Percentiles rank a stretch among this genome's conserved stretches.
These are phyloP conservation scores for Aeoliscus strigatus DNA, from an alignment of 2,797 vertebrate species.

Conservation along the genomic window DNA sequence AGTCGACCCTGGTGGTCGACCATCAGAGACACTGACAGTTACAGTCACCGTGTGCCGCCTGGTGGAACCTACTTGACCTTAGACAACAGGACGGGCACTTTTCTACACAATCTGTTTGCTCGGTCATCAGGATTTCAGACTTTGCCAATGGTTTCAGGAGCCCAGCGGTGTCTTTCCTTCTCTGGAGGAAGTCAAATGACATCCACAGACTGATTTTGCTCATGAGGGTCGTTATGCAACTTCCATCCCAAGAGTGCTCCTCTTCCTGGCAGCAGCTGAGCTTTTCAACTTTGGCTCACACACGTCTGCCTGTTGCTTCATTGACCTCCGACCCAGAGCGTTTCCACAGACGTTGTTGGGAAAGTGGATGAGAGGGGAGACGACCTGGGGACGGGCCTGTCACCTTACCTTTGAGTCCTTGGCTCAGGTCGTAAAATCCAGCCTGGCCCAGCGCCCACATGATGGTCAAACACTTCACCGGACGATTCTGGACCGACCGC, in stretches of 20 bases:
- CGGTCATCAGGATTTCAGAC: too few species aligned
- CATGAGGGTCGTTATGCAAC: slow-evolving; percentile 20
- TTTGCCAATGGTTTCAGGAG: too few species aligned
- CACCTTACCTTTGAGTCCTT: slow-evolving; percentile 86
- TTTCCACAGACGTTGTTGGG: slow-evolving; percentile 23
- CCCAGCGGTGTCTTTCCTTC: background rate
- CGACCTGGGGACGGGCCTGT: background rate
- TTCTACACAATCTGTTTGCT: too few species aligned
- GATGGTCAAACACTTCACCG: slow-evolving; percentile 87
- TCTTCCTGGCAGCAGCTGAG: slow-evolving; percentile 4
- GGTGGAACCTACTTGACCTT: too few species aligned
- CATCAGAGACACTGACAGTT: too few species aligned
- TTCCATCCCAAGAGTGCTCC: slow-evolving; percentile 18
- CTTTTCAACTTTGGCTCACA: too few species aligned
- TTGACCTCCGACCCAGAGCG: slow-evolving; percentile 16
- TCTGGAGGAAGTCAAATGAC: background rate
- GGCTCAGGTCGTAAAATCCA: slow-evolving; percentile 84
- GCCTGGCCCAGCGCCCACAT: slow-evolving; percentile 96
- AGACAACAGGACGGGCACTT: too few species aligned
- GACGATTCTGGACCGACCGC: slow-evolving; percentile 85
- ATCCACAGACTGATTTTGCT: slow-evolving; percentile 10
- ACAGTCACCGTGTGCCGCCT: too few species aligned
- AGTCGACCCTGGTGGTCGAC: too few species aligned
- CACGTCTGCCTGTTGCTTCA: slow-evolving; percentile 29
- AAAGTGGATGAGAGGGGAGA: slow-evolving; percentile 36